Base-by-base conservation (phyloP, 2,113 vertebrate genomes). In the Pteropus alecto region DNA sequence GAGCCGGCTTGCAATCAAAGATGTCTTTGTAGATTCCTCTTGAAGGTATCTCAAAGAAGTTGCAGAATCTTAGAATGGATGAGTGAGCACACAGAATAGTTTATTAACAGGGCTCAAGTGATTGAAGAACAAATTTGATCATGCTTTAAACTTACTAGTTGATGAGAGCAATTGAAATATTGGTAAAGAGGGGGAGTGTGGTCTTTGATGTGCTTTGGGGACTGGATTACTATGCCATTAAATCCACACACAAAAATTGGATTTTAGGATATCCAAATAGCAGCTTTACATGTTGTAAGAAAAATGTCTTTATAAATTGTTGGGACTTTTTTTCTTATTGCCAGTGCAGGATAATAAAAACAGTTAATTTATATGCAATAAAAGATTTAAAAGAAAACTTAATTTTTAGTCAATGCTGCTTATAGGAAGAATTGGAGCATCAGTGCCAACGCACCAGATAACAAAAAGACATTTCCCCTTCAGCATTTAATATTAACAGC, bases 111-210 rank as follows among this genome's bases (percentile, higher is more conserved):
- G 95, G 97, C 96, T 98, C 96, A 98, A 98, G 97, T 98, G 99
- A 99, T 98, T 99, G 98, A 99, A 99, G 99, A 99, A 98, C 98
- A 99, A 99, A 99, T 99, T 97, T 99, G 98, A 98, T 98, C 98
- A 92, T 98, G 97, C 97, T 98, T 98, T 98, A 98, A 98, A 98
- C 97, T 98, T 98, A 68, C 97, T 97, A 94, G 97, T 93, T 98
- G 98, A 98, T 98, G 97, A 98, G 95, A 98, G 97, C 97, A 96
- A 98, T 98, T 98, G 98, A 98, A 98, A 98, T 98, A 96, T 92
- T 95, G 93, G 93, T 91, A 81, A 96, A 98, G 97, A 95, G 87
- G 93, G 76, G 87, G 54, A 94, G 93, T 60, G 86, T 96, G 95
- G 96, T 95, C 98, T 98, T 98, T 98, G 97, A 98, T 98, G 98